Evolutionary conservation across 2,888 invertebrate genomes (phyloP).

Genomic region (Lepidocyrtinus sp.): DNA sequence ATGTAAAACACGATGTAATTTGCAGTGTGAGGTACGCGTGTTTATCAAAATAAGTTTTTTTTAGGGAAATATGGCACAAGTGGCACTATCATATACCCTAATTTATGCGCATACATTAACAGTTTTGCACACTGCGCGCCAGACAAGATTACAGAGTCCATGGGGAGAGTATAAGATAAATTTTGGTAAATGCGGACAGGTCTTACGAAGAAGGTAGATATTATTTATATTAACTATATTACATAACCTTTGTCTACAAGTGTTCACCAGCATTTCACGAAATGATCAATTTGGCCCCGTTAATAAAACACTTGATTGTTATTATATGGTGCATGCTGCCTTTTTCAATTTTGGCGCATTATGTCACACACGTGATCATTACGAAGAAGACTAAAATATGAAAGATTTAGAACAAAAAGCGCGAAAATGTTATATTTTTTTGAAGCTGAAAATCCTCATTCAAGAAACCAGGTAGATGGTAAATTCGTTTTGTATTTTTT

Average conservation of each 20-base stretch:
- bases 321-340: not conserved
- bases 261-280: not conserved
- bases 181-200: not conserved
- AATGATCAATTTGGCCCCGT: not conserved
- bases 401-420: not conserved
- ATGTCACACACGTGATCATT: not conserved
- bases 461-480: too few species aligned
- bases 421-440: too few species aligned
- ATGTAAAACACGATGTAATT: not conserved
- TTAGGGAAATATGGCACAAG: constrained; percentile 22
- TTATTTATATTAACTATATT: constrained; percentile 8
- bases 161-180: not conserved
- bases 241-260: constrained; percentile 1
- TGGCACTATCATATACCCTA: constrained; percentile 5
- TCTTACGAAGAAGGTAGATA: not conserved
- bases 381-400: not conserved
- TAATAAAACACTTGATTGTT: not conserved
- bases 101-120: constrained; percentile 51
- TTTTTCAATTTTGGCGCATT: not conserved
- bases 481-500: too few species aligned
- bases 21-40: not conserved
- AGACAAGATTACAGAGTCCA: not conserved
- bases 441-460: too few species aligned
- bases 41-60: not conserved
- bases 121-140: constrained; percentile 9